Evolutionary conservation across 2,888 invertebrate species (phyloP).

Genomic region (Smittia aterrima): DNA sequence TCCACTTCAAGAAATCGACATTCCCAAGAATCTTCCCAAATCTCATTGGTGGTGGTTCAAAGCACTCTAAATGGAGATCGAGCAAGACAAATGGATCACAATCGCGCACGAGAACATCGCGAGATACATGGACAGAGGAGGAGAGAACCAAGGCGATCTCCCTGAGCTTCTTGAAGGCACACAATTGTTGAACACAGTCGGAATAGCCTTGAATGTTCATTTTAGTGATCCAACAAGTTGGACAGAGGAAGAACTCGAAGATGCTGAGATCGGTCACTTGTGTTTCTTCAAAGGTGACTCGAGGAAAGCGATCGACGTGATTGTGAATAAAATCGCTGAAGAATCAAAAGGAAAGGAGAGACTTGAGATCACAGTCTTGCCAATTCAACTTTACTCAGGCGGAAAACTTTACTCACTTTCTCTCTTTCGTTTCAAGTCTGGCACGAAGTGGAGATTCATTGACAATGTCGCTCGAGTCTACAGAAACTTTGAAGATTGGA

Average conservation of each 20-base stretch:
- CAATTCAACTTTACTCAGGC: conserved; percentile 34
- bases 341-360: conserved; percentile 25
- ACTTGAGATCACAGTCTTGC: conserved; percentile 19
- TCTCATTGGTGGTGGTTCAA: conserved; percentile 34
- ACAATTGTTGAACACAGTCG: conserved; percentile 29
- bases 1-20: conserved; percentile 27
- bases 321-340: conserved; percentile 29
- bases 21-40: conserved; percentile 34
- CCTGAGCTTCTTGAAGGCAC: conserved; percentile 34
- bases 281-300: conserved; percentile 37
- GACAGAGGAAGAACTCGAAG: conserved; percentile 35
- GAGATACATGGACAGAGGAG: conserved; percentile 34
- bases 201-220: conserved; percentile 35
- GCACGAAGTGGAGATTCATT: conserved; percentile 22
- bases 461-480: conserved; percentile 30
- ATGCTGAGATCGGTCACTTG: conserved; percentile 31
- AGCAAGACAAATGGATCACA: conserved; percentile 35
- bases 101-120: conserved; percentile 34
- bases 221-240: conserved; percentile 39
- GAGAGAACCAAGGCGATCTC: conserved; percentile 27
- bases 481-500: conserved; percentile 28
- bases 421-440: conserved; percentile 27
- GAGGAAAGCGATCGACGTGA: conserved; percentile 30
- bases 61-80: conserved; percentile 34
- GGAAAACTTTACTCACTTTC: conserved; percentile 33